phyloP scores from a whole-genome alignment of 1,140 invertebrate species.

The Drosophila watanabei region DNA sequence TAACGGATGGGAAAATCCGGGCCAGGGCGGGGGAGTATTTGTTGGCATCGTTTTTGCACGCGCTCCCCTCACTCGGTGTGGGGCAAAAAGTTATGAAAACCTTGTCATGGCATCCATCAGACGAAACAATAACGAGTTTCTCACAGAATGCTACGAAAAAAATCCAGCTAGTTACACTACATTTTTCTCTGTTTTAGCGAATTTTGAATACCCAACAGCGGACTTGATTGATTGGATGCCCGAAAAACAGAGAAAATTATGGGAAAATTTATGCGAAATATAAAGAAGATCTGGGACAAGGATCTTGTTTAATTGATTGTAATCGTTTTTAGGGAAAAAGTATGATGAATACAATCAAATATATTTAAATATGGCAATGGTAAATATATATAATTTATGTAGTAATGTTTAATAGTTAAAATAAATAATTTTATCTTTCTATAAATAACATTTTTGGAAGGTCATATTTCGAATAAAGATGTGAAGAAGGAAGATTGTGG shows the following conservation, averaged over 20 bases:
- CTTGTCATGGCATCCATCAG: constrained; percentile 54
- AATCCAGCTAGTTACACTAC: constrained; percentile 9
- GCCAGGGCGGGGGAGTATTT: constrained; percentile 3
- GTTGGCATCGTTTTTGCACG: constrained; percentile 49
- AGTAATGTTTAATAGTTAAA: background rate
- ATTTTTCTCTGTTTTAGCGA: constrained; percentile 7
- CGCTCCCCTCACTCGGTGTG: background rate
- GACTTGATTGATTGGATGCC: constrained; percentile 28
- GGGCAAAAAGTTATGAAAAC: constrained; percentile 65
- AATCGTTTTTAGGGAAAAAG: background rate
- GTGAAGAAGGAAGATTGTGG: too few relatives aligned
- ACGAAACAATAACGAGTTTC: constrained; percentile 34
- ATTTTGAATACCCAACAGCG: constrained; percentile 26
- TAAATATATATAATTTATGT: background rate
- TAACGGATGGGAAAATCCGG: background rate
- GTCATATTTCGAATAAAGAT: background rate
- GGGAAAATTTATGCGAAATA: constrained; percentile 5
- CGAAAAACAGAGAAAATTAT: constrained; percentile 1
- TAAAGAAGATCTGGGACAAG: background rate
- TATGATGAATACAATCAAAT: background rate
- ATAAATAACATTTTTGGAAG: background rate
- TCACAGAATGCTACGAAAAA: background rate
- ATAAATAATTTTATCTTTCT: background rate
- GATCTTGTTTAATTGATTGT: constrained; percentile 14
- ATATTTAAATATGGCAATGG: background rate